Base-by-base conservation (phyloP, 2,888 invertebrate species). In the Ariolimax columbianus region DNA sequence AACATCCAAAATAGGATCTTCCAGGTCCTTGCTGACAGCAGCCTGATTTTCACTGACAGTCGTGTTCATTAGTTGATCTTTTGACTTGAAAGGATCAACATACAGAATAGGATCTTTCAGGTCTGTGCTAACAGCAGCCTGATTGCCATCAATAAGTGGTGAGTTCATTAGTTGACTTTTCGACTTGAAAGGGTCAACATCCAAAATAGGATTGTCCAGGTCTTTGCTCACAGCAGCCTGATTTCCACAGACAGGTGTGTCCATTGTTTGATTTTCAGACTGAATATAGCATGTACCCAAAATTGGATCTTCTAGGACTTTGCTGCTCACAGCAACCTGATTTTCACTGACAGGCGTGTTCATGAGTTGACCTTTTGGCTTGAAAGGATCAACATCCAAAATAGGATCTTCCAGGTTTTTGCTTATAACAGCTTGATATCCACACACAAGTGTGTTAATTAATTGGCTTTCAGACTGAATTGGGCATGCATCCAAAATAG, bases 141-240 rank as follows among this genome's bases (percentile, higher is more conserved):
- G 11, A 30, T 1, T 17, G 0, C 33, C 30, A 47, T 33, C 36
- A 47, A n/a, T 30, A 2, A 68, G 51, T 23, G 83, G 85, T 2
- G 85, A 83, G 47, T 87, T 85, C n/a, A 36, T 23, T 19, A 87
- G 33, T 63, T 83, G 79, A 55, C 23, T 0, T 63, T 70, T 77
- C 0, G 85, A 30, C 47, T 72, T 73, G 43, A 86, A 83, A 59
- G 86, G 77, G 73, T 83, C 83, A 3, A 11, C n/a, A 33, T 55
- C 72, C 40, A 33, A 14, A 66, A 19, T 63, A 7, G 47, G 63
- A 30, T 47, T n/a, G 17, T 38, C 40, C 30, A 23, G 0, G 4
- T 59, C 63, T 26, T 23, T 7, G 0, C 23, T 40, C 11, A 38
- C 55, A 38, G 38, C 19, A 17, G 51, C 55, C 26, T 11, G n/a